Percentiles rank a stretch among this genome's conserved stretches.
Conservation (phyloP, 2,113 vertebrate genomes). For the Bungarus multicinctus region DNA sequence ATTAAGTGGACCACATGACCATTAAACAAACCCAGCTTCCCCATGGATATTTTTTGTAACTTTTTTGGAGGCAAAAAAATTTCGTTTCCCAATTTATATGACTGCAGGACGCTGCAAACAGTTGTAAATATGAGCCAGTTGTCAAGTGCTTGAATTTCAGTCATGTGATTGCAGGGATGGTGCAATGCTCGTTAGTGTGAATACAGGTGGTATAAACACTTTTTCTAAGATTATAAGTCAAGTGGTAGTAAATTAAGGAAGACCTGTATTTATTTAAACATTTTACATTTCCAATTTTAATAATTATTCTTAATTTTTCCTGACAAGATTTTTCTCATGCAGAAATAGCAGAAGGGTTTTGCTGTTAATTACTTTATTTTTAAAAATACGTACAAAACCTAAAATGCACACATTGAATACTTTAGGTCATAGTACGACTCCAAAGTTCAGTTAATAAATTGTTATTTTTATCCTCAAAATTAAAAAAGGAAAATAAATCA, state of each 20-base stretch:
- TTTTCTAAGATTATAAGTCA: neutral
- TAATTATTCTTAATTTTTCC: slow-evolving; percentile 9
- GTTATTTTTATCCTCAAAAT: neutral
- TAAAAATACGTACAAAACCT: neutral
- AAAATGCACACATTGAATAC: too few species aligned
- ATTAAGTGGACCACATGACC: neutral
- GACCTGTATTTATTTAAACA: neutral
- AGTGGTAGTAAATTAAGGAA: neutral
- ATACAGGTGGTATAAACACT: neutral
- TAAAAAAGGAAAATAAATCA: neutral
- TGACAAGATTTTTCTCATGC: neutral
- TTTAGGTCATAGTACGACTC: neutral
- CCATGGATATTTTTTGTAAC: neutral
- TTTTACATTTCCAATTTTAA: neutral
- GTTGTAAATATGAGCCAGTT: neutral
- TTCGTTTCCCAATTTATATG: neutral
- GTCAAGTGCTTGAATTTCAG: neutral
- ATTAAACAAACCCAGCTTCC: neutral
- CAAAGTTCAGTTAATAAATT: neutral
- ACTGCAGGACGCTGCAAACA: neutral
- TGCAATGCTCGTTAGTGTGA: neutral
- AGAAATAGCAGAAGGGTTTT: slow-evolving; percentile 12
- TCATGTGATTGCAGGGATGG: neutral
- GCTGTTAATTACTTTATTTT: neutral
- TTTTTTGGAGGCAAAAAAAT: neutral